Percentiles rank a stretch among this genome's conserved stretches.
phyloP scores from a whole-genome alignment of 1,140 invertebrate genomes.

The Drosophila yakuba region DNA sequence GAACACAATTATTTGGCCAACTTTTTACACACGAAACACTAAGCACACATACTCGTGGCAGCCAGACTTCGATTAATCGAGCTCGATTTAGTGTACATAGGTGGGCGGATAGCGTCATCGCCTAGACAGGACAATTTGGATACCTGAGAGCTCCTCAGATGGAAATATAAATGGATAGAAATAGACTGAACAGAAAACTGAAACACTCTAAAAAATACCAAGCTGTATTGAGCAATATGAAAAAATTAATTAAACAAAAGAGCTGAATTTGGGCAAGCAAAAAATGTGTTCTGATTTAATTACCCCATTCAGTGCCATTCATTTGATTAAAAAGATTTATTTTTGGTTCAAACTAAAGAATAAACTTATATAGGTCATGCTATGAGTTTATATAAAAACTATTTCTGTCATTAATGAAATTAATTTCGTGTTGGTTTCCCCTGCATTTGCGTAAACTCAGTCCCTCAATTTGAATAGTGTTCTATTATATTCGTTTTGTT shows the following conservation, averaged over 20 bases:
- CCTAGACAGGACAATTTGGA: slow-evolving; percentile 14
- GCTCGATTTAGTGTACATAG: slow-evolving; percentile 27
- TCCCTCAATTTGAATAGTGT: too few species aligned
- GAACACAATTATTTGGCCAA: slow-evolving; percentile 58
- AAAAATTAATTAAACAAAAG: not conserved
- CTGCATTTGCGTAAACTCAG: too few species aligned
- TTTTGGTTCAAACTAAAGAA: too few species aligned
- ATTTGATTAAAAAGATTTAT: too few species aligned
- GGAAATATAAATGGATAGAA: slow-evolving; percentile 13
- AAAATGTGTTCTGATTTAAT: too few species aligned
- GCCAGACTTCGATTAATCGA: slow-evolving; percentile 35
- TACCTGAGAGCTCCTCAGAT: slow-evolving; percentile 1
- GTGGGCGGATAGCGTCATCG: slow-evolving; percentile 23
- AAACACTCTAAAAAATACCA: not conserved
- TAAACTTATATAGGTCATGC: too few species aligned
- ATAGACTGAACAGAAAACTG: not conserved
- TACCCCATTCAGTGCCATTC: too few species aligned
- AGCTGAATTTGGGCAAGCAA: not conserved
- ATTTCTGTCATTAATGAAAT: too few species aligned
- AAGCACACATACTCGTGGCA: slow-evolving; percentile 4
- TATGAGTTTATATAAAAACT: too few species aligned
- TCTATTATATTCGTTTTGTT: not conserved
- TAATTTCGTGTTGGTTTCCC: not conserved
- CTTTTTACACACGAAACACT: slow-evolving; percentile 31
- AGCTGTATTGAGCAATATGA: too few species aligned